Evolutionary conservation across 1,140 invertebrate species (phyloP).

Genomic region (Pachypsylla venusta): DNA sequence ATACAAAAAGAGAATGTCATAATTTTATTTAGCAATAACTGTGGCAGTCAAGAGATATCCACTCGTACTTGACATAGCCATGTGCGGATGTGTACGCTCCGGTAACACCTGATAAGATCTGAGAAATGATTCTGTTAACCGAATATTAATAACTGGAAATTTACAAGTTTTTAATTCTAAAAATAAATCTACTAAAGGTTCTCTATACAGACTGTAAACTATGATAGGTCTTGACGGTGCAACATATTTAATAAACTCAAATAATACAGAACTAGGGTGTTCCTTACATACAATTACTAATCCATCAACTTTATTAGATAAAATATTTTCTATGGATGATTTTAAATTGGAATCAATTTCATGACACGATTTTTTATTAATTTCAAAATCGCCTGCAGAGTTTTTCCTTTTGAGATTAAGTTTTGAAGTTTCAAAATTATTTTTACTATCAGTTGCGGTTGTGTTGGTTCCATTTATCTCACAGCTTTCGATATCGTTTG

Average conservation of each 20-base stretch:
- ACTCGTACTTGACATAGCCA: constrained; percentile 55
- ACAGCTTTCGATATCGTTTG: no score
- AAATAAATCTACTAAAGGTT: constrained; percentile 69
- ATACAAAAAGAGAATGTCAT: neutral
- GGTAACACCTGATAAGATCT: constrained; percentile 77
- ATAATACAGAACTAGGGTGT: constrained; percentile 63
- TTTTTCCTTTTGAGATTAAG: constrained; percentile 1
- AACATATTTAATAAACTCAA: constrained; percentile 55
- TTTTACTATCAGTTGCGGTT: no score
- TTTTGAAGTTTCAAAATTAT: no score
- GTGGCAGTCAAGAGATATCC: constrained; percentile 55
- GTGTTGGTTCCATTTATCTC: no score
- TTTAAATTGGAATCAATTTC: constrained; percentile 25
- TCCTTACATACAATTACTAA: constrained; percentile 67
- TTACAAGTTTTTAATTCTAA: constrained; percentile 49
- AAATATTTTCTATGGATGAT: constrained; percentile 18
- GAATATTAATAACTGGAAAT: constrained; percentile 49
- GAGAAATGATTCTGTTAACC: constrained; percentile 71
- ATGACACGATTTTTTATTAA: constrained; percentile 26
- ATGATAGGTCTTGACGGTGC: constrained; percentile 66
- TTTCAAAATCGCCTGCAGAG: neutral
- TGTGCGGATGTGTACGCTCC: constrained; percentile 67
- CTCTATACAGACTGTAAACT: constrained; percentile 59
- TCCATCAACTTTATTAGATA: constrained; percentile 47
- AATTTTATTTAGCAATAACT: constrained; percentile 16